These are phyloP conservation scores for Lathronympha strigana DNA, from an alignment of 2,888 invertebrate species.

Conservation along the genomic window DNA sequence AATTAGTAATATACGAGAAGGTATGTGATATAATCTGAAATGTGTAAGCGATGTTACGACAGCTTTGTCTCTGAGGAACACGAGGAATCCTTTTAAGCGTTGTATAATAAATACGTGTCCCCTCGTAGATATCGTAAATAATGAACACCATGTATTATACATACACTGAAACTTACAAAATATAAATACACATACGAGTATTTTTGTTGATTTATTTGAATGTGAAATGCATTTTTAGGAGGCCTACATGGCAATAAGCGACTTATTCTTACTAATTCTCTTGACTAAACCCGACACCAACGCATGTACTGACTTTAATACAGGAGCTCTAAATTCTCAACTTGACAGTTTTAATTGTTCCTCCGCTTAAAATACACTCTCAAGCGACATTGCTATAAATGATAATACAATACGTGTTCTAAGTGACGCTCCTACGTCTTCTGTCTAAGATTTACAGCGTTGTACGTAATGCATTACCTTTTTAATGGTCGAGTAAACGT, in stretches of 20 bases:
- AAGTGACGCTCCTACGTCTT: conserved; percentile 62
- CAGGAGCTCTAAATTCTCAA: conserved; percentile 50
- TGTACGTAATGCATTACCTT: conserved; percentile 53
- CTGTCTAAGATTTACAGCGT: conserved; percentile 56
- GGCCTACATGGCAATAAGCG: background rate
- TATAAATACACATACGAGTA: too few relatives aligned
- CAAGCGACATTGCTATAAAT: conserved; percentile 71
- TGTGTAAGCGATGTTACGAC: background rate
- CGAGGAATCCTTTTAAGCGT: background rate
- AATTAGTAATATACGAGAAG: background rate
- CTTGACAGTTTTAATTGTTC: conserved; percentile 54
- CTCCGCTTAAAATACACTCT: conserved; percentile 62
- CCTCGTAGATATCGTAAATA: too few relatives aligned
- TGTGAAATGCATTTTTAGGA: too few relatives aligned
- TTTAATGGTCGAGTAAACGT: conserved; percentile 55
- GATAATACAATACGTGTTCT: conserved; percentile 57
- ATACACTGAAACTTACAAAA: too few relatives aligned
- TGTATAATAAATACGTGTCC: background rate
- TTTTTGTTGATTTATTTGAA: too few relatives aligned
- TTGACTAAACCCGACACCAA: conserved; percentile 14
- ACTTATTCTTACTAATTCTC: background rate
- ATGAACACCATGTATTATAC: too few relatives aligned
- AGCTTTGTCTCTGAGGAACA: background rate
- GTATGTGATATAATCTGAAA: background rate
- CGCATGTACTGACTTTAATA: conserved; percentile 49